phyloP scores from a whole-genome alignment of 2,888 invertebrate genomes.

The Allolobophora icterica region DNA sequence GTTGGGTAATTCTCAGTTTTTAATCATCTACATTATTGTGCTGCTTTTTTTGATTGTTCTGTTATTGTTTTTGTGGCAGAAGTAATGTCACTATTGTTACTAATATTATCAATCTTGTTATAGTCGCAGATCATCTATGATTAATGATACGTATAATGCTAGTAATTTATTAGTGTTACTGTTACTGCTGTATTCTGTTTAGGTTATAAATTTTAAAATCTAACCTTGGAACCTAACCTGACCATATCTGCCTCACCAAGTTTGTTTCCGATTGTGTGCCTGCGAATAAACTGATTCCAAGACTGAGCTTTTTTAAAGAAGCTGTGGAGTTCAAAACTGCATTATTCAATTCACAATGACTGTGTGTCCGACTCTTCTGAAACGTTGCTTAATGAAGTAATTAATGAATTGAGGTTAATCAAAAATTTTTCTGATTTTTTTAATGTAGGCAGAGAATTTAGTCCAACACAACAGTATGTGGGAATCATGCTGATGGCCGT shows the following conservation, averaged over 20 bases:
- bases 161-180: too few relatives aligned
- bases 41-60: neutral
- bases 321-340: neutral
- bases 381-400: neutral
- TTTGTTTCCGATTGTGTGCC: too few relatives aligned
- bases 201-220: too few relatives aligned
- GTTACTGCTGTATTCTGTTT: too few relatives aligned
- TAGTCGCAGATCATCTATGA: too few relatives aligned
- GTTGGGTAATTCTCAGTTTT: neutral
- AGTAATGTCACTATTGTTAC: neutral
- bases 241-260: too few relatives aligned
- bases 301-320: neutral
- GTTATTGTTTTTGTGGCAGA: neutral
- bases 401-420: neutral
- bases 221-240: too few relatives aligned
- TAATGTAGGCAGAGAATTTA: conserved; percentile 73
- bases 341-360: neutral
- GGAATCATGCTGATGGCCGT: conserved; percentile 78
- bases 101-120: neutral
- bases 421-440: neutral
- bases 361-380: neutral
- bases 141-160: too few relatives aligned
- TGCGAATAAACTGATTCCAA: too few relatives aligned
- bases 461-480: conserved; percentile 82
- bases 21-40: neutral